Evolutionary conservation across 2,113 vertebrate genomes (phyloP).

Genomic region (Psittacara wagleri): DNA sequence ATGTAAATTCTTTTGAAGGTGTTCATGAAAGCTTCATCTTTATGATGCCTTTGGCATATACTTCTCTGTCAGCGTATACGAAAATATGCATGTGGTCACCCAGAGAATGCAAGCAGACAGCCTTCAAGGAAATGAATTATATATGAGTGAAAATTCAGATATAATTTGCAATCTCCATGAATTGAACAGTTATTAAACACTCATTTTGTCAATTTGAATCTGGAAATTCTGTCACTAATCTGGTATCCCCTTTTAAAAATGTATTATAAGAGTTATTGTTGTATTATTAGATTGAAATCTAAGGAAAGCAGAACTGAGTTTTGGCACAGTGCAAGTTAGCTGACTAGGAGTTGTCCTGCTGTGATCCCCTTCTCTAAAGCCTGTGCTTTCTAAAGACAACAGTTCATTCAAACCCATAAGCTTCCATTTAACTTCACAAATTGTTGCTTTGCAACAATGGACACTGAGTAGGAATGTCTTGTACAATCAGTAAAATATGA

Average conservation of each 20-base stretch:
- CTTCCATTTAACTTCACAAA: background rate
- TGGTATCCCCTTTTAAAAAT: constrained; percentile 29
- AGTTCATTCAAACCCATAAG: background rate
- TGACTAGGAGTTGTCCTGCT: constrained; percentile 12
- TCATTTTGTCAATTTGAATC: background rate
- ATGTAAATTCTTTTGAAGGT: background rate
- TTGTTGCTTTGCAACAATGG: background rate
- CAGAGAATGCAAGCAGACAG: background rate
- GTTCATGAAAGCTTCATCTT: background rate
- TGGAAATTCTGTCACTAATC: background rate
- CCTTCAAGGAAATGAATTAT: background rate
- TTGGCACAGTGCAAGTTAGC: constrained; percentile 1
- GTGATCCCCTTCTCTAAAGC: background rate
- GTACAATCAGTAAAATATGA: background rate
- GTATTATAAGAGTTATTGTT: background rate
- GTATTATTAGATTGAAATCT: background rate
- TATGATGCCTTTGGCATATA: background rate
- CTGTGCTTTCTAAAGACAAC: background rate
- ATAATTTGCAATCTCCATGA: background rate
- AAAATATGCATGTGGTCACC: background rate
- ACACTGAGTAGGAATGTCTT: background rate
- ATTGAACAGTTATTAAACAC: background rate
- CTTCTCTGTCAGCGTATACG: fast-evolving
- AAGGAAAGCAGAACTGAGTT: constrained; percentile 18
- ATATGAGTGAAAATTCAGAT: background rate